Percentiles rank a stretch among this genome's conserved stretches.
Evolutionary conservation across 2,888 invertebrate species (phyloP).

Genomic region (Geophilus truncorum): DNA sequence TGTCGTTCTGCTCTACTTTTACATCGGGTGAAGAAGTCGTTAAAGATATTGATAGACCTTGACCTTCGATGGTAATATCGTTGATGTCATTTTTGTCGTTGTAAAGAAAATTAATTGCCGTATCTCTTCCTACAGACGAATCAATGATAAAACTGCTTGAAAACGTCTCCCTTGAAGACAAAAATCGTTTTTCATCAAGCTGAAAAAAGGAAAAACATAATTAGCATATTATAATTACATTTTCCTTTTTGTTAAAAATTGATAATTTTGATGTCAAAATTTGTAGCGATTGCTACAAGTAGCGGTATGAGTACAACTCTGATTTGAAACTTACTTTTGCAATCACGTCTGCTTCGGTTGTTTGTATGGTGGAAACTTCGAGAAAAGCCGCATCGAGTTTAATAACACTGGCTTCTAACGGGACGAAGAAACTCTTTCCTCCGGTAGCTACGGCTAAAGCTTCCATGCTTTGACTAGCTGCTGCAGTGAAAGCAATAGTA

Average conservation of each 20-base stretch:
- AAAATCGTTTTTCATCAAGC: not conserved
- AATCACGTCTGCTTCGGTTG: not conserved
- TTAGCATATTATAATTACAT: not conserved
- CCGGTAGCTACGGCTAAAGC: not conserved
- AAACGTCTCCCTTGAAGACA: not conserved
- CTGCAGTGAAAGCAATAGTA: conserved; percentile 33
- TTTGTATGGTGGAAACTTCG: conserved; percentile 8
- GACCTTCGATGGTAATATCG: conserved; percentile 4
- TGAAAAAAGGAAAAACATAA: not conserved
- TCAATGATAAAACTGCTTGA: not conserved
- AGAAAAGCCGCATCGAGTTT: conserved; percentile 9
- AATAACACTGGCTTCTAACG: not conserved
- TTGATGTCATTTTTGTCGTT: not conserved
- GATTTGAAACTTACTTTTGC: not conserved
- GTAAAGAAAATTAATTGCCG: not conserved
- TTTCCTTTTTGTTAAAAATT: not conserved
- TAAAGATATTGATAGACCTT: not conserved
- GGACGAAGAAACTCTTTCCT: conserved; percentile 20
- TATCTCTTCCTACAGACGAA: conserved; percentile 21
- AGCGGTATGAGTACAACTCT: too few species aligned
- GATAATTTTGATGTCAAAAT: too few species aligned
- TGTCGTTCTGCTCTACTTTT: not conserved
- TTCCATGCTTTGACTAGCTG: not conserved
- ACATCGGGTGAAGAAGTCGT: not conserved
- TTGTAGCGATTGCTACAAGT: not conserved